These are phyloP conservation scores for Macrostomum lignano DNA, from an alignment of 1,140 invertebrate species.

Conservation along the genomic window DNA sequence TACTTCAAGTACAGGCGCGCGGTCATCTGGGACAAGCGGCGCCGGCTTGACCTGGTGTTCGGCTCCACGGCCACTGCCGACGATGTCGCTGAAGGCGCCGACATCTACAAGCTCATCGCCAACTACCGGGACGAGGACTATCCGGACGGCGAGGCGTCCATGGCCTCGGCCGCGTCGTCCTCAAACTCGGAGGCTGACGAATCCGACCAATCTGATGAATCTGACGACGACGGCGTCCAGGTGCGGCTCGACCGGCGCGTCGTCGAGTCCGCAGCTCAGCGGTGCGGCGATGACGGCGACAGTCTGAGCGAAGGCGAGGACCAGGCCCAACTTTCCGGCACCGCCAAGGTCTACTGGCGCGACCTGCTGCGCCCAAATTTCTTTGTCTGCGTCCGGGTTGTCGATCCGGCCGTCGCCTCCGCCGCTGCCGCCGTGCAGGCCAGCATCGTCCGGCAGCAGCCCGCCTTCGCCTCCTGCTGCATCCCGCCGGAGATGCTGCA, in stretches of 20 bases:
- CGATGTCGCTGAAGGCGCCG: constrained; percentile 11
- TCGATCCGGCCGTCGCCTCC: constrained; percentile 11
- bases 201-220: constrained; percentile 7
- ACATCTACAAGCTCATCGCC: constrained; percentile 17
- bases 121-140: constrained; percentile 10
- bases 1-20: constrained; percentile 31
- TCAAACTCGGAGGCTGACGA: constrained; percentile 5
- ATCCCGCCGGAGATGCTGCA: constrained; percentile 14
- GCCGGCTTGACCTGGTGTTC: constrained; percentile 29
- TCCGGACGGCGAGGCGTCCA: not conserved
- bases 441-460: constrained; percentile 12
- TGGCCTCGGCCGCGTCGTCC: too few relatives aligned
- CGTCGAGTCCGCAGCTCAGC: constrained; percentile 2
- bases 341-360: constrained; percentile 10
- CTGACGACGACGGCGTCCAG: constrained; percentile 8
- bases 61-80: constrained; percentile 24
- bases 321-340: constrained; percentile 1
- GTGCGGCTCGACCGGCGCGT: too few relatives aligned
- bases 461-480: constrained; percentile 11
- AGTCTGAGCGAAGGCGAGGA: constrained; percentile 8
- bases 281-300: constrained; percentile 5
- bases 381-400: constrained; percentile 24
- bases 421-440: constrained; percentile 12
- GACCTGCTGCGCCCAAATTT: constrained; percentile 21
- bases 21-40: constrained; percentile 31